Conservation (phyloP, 2,797 vertebrate genomes). For the Galaxias olidus region DNA sequence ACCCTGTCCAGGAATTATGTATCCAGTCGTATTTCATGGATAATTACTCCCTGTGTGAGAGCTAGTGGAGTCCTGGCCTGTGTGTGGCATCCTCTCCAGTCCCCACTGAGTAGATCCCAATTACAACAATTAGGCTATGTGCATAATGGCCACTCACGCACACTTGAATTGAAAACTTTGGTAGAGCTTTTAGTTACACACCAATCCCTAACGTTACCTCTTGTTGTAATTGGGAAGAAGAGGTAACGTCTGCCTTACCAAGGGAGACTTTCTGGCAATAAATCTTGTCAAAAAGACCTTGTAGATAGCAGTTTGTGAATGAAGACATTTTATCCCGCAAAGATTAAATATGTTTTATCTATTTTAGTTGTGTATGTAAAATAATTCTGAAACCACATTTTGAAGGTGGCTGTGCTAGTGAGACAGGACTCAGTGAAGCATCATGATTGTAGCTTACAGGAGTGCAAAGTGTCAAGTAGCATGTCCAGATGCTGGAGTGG, state of each 20-base stretch:
- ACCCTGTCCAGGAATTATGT: constrained; percentile 54
- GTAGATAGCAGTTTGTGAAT: constrained; percentile 17
- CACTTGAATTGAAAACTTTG: constrained; percentile 21
- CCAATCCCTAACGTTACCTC: background rate
- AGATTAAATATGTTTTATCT: too few species aligned
- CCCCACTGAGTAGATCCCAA: constrained; percentile 23
- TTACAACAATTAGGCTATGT: constrained; percentile 17
- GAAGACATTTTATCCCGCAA: too few species aligned
- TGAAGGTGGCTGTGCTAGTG: background rate
- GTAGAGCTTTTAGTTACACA: background rate
- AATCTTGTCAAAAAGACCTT: too few species aligned
- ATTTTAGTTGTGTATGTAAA: too few species aligned
- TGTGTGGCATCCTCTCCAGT: constrained; percentile 8
- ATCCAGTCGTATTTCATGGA: constrained; percentile 47
- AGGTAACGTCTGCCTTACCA: background rate
- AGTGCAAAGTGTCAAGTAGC: background rate
- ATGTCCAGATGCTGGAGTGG: constrained; percentile 25
- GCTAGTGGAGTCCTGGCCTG: constrained; percentile 35
- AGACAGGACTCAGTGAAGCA: background rate
- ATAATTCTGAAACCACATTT: background rate
- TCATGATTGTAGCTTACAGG: background rate
- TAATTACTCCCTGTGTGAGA: constrained; percentile 59
- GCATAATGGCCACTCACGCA: constrained; percentile 5
- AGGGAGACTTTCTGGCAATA: background rate
- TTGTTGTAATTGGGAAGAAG: background rate